These are phyloP conservation scores for Eutolmus rufibarbis DNA, from an alignment of 2,888 invertebrate genomes.

Conservation along the genomic window DNA sequence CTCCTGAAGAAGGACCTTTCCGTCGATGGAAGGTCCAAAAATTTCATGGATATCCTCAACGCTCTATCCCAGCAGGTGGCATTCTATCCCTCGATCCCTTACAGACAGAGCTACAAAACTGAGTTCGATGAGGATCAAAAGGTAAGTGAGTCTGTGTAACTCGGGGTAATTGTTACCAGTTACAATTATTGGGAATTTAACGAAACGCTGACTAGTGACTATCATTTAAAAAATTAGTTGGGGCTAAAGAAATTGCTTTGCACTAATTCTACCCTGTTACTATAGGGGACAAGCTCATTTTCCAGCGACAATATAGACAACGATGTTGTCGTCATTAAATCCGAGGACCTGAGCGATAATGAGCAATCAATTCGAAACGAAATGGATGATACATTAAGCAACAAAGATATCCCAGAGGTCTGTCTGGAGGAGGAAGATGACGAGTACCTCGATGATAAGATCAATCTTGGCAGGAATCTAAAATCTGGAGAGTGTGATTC, in stretches of 20 bases:
- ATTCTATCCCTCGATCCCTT: constrained; percentile 56
- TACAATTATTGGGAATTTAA: not conserved
- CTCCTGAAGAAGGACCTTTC: constrained; percentile 61
- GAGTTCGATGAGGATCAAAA: constrained; percentile 57
- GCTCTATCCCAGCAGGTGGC: constrained; percentile 59
- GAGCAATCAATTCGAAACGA: constrained; percentile 54
- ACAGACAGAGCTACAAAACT: constrained; percentile 23
- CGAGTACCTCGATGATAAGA: constrained; percentile 47
- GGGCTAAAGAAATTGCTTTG: not conserved
- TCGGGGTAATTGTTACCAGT: not conserved
- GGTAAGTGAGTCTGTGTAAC: constrained; percentile 50
- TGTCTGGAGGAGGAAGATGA: constrained; percentile 60
- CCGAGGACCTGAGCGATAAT: constrained; percentile 61
- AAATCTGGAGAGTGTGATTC: constrained; percentile 51
- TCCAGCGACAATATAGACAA: constrained; percentile 54
- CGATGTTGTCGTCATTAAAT: constrained; percentile 61
- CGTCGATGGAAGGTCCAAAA: constrained; percentile 49
- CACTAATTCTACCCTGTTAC: not conserved
- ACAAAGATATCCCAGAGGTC: constrained; percentile 60
- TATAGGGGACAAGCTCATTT: constrained; percentile 45
- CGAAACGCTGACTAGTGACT: not conserved
- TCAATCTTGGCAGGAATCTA: not conserved
- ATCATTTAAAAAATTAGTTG: not conserved
- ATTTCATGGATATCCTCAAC: constrained; percentile 60
- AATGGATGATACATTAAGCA: constrained; percentile 58